Evolutionary conservation across 2,888 invertebrate species (phyloP).

Genomic region (Eupithecia dodoneata): DNA sequence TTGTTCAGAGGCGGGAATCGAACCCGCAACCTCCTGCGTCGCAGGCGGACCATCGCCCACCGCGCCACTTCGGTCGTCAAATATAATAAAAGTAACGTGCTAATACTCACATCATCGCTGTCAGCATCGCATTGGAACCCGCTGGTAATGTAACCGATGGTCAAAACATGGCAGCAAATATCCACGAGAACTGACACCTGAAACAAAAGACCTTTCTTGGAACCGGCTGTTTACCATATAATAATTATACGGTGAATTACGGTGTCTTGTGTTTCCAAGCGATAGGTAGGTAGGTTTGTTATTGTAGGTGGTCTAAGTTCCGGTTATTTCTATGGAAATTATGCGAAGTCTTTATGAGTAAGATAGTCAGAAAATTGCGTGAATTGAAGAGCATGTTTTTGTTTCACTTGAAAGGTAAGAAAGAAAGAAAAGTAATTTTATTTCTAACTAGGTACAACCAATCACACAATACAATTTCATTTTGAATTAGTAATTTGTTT

Average conservation of each 20-base stretch:
- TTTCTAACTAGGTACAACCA: too few relatives aligned
- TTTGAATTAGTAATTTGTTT: too few relatives aligned
- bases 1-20: too few relatives aligned
- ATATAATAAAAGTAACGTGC: too few relatives aligned
- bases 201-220: slow-evolving; percentile 43
- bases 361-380: background rate
- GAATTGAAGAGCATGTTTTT: too few relatives aligned
- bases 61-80: too few relatives aligned
- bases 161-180: slow-evolving; percentile 61
- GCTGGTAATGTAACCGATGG: slow-evolving; percentile 61
- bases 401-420: too few relatives aligned
- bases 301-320: background rate
- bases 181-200: slow-evolving; percentile 67
- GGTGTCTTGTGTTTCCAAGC: background rate
- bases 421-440: too few relatives aligned
- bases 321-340: background rate
- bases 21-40: too few relatives aligned
- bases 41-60: too few relatives aligned
- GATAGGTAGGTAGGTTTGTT: background rate
- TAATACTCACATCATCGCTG: slow-evolving; percentile 58
- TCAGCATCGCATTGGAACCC: slow-evolving; percentile 71
- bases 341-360: background rate
- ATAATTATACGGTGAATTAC: background rate
- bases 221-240: slow-evolving; percentile 1
- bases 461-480: too few relatives aligned